phyloP scores from a whole-genome alignment of 2,888 invertebrate species.

The Ommatoiulus sabulosus region DNA sequence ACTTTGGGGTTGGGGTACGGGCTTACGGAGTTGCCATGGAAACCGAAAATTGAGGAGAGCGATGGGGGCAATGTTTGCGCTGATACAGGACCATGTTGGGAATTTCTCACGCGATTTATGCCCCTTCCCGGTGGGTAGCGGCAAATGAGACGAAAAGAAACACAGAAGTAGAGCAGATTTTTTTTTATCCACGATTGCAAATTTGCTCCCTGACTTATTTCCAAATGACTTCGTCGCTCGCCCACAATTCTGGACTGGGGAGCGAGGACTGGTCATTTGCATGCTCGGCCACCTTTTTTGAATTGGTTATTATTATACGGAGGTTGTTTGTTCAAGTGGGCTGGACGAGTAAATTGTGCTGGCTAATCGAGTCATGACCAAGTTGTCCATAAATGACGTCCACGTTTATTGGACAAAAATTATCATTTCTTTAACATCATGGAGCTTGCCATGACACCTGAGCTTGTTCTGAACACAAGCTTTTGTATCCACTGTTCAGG shows the following conservation, averaged over 20 bases:
- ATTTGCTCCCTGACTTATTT: not conserved
- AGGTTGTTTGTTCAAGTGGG: no score
- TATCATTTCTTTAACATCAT: no score
- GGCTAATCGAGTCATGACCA: no score
- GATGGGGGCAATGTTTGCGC: not conserved
- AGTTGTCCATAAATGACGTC: no score
- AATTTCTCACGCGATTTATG: conserved; percentile 34
- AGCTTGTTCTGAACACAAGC: no score
- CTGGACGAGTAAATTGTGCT: no score
- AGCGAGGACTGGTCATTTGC: not conserved
- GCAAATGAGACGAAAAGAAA: conserved; percentile 22
- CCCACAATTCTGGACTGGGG: not conserved
- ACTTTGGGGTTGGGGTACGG: conserved; percentile 20
- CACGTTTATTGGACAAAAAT: no score
- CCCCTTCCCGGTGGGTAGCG: conserved; percentile 28
- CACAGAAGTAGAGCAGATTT: conserved; percentile 16
- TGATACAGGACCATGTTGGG: conserved; percentile 27
- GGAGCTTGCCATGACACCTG: no score
- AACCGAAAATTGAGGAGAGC: not conserved
- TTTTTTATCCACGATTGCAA: no score
- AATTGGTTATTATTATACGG: not conserved
- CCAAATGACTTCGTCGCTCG: not conserved
- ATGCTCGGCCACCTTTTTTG: not conserved
- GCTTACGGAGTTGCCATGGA: conserved; percentile 15
- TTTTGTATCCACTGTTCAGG: no score